phyloP scores from a whole-genome alignment of 2,797 vertebrate genomes.

The Fistularia commersonii region DNA sequence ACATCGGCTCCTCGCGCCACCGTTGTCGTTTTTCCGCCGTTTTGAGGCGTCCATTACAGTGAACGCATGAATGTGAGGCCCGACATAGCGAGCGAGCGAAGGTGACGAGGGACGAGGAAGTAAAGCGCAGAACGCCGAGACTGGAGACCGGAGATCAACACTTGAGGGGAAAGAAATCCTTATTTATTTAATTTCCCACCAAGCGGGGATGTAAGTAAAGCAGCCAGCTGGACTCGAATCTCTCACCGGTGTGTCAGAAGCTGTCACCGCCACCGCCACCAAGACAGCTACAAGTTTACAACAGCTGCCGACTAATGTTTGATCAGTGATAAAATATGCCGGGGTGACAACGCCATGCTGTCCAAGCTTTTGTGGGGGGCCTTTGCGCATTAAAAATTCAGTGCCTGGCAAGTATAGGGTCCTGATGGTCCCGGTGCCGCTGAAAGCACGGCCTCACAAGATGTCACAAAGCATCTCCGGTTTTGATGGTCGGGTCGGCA shows the following conservation, averaged over 20 bases:
- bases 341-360: slow-evolving; percentile 91
- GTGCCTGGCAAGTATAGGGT: slow-evolving; percentile 74
- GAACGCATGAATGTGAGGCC: slow-evolving; percentile 32
- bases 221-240: slow-evolving; percentile 75
- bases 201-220: slow-evolving; percentile 59
- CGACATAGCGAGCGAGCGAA: slow-evolving; percentile 8
- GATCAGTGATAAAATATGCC: slow-evolving; percentile 95
- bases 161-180: slow-evolving; percentile 25
- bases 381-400: slow-evolving; percentile 89
- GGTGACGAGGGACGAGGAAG: neutral
- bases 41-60: slow-evolving; percentile 36
- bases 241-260: slow-evolving; percentile 75
- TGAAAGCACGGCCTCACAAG: slow-evolving; percentile 85
- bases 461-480: slow-evolving; percentile 87
- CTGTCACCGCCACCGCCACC: slow-evolving; percentile 74
- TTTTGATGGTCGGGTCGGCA: slow-evolving; percentile 79
- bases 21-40: slow-evolving; percentile 8
- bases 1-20: slow-evolving; percentile 18
- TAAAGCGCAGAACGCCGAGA: slow-evolving; percentile 16
- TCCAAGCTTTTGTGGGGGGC: slow-evolving; percentile 85
- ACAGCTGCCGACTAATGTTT: slow-evolving; percentile 91
- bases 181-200: slow-evolving; percentile 63
- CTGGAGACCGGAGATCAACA: slow-evolving; percentile 16
- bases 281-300: slow-evolving; percentile 87
- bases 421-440: slow-evolving; percentile 81